Conservation (phyloP, 37 sponge, comb jelly and placozoan species). For the Geodia barretti region DNA sequence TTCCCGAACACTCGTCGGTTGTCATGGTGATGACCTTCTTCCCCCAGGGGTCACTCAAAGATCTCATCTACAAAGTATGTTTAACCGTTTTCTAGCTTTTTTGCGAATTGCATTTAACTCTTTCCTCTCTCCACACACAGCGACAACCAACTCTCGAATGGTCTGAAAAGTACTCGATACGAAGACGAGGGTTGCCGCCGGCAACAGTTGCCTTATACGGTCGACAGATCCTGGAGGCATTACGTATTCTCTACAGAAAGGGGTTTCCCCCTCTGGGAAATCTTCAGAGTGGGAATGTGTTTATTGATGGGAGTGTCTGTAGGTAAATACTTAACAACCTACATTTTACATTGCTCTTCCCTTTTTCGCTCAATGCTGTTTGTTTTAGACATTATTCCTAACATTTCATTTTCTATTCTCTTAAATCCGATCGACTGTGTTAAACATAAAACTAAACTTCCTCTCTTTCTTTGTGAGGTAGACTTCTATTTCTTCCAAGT, state of each 20-base stretch:
- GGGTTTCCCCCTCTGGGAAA: constrained; percentile 60
- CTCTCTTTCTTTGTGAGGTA: no score
- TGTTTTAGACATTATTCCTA: no score
- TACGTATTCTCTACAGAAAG: constrained; percentile 35
- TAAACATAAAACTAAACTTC: not conserved
- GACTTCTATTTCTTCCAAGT: no score
- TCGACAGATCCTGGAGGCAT: constrained; percentile 67
- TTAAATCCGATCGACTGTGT: not conserved
- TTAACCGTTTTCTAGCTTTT: not conserved
- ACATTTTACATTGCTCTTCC: no score
- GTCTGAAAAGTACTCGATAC: constrained; percentile 56
- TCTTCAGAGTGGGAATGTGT: constrained; percentile 68
- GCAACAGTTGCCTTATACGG: constrained; percentile 42
- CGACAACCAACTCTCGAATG: constrained; percentile 18
- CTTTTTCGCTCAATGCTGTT: no score
- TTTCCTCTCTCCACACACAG: constrained; percentile 17
- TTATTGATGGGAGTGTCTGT: constrained; percentile 44
- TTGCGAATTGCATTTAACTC: not conserved
- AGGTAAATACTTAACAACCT: constrained; percentile 21
- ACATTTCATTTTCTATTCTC: no score
- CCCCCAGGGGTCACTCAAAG: constrained; percentile 63
- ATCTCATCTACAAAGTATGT: constrained; percentile 69
- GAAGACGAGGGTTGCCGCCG: constrained; percentile 18
- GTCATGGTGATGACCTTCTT: constrained; percentile 39
- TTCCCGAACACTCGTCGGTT: constrained; percentile 32